Evolutionary conservation across 2,888 invertebrate species (phyloP).

Genomic region (Cephus spinipes): DNA sequence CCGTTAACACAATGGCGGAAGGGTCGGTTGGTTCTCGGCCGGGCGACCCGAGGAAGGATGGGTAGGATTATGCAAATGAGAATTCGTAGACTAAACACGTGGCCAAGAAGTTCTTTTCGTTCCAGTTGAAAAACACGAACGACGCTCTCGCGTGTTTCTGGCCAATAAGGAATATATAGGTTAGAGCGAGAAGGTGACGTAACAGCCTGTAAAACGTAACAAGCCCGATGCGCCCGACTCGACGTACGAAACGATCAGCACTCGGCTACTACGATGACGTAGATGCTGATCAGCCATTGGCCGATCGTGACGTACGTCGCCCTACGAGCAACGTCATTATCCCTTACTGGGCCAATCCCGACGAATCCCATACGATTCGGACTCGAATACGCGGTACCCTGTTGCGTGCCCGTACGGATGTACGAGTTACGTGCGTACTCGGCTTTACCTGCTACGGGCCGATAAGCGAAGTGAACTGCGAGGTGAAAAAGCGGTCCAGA

Average conservation of each 20-base stretch:
- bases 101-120: not conserved
- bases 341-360: not conserved
- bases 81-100: slow-evolving; percentile 14
- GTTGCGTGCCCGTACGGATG: not conserved
- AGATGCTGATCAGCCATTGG: too few relatives aligned
- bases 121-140: not conserved
- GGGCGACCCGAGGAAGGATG: not conserved
- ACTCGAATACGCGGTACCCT: not conserved
- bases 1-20: slow-evolving; percentile 8
- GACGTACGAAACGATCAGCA: not conserved
- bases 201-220: not conserved
- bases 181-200: not conserved
- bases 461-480: not conserved
- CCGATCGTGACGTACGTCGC: not conserved
- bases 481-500: not conserved
- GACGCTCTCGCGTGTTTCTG: slow-evolving; percentile 10
- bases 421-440: too few relatives aligned
- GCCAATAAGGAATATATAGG: not conserved
- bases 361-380: not conserved
- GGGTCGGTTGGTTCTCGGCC: not conserved
- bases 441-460: not conserved
- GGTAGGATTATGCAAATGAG: slow-evolving; percentile 16
- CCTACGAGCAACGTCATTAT: not conserved
- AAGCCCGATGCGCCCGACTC: not conserved
- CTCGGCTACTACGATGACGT: not conserved